A percentile compares a stretch with the other conserved stretches of the same genome.
Evolutionary conservation across 2,888 invertebrate species (phyloP).

Genomic region (Hypsopygia costalis): DNA sequence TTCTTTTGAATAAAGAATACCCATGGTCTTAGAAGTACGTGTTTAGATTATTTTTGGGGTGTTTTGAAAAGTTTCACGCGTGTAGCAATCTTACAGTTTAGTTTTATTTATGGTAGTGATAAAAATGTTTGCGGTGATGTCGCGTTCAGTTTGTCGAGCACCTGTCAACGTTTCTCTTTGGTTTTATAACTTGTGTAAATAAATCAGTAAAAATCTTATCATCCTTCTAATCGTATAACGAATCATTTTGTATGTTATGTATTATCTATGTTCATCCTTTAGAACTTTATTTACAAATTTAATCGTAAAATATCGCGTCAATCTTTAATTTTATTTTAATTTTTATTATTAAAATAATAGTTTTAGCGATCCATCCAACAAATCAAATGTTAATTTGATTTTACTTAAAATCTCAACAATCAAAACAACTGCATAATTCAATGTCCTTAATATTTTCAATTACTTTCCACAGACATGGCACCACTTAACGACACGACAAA

Average conservation of each 20-base stretch:
- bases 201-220: conserved; percentile 22
- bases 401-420: too few relatives aligned
- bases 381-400: too few relatives aligned
- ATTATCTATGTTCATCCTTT: too few relatives aligned
- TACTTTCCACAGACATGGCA: conserved; percentile 23
- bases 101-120: conserved; percentile 70
- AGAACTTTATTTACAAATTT: too few relatives aligned
- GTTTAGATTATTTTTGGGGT: conserved; percentile 38
- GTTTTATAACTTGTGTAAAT: conserved; percentile 37
- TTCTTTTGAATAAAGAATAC: conserved; percentile 18
- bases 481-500: conserved; percentile 47
- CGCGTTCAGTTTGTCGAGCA: conserved; percentile 56
- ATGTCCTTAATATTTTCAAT: conserved; percentile 20
- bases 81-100: conserved; percentile 48
- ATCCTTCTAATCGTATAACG: too few relatives aligned
- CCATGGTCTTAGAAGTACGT: conserved; percentile 18
- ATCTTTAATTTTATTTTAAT: too few relatives aligned
- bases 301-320: too few relatives aligned
- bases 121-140: conserved; percentile 75
- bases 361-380: too few relatives aligned
- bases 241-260: too few relatives aligned
- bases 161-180: conserved; percentile 49
- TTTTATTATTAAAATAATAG: too few relatives aligned
- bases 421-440: conserved; percentile 9
- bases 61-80: conserved; percentile 52